Evolutionary conservation across 2,113 vertebrate genomes (phyloP), one percentile per base, ranked within the genome.

Genomic region (Heterotis niloticus): DNA sequence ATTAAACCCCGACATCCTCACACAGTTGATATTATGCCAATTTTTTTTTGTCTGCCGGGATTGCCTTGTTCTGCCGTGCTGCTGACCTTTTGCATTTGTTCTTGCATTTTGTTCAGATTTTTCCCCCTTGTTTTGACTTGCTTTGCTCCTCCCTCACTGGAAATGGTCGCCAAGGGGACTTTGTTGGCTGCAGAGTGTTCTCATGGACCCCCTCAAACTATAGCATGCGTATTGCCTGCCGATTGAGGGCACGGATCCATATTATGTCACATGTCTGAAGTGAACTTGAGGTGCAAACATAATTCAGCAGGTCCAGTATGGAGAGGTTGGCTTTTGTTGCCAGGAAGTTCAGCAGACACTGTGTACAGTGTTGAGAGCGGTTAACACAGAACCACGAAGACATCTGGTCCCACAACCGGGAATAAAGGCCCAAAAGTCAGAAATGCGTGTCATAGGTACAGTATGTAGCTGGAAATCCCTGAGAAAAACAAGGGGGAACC

Each of bases 401-500:
- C 28, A 26, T 68, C 14, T 20, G 17, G 24, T 68, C 16, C 14
- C 9, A 68, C 66, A 29, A 28, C 14, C 16, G 29, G 26, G 13
- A 16, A 24, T 24, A 17, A 20, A 62, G 14, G 13, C 59, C 59
- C 14, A 4, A 68, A 28, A 68, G 24, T 29, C 7, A 68, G 5
- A 7, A 28, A 16, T 29, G 26, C 28, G 7, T 68, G 26, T 24
- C 23, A 5, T 14, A 26, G 66, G 18, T 23, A n/a, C n/a, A n/a
- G n/a, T n/a, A 78, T 54, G 65, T 59, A 69, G 74, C 29, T 44
- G 20, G 44, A 71, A 60, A 64, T 82, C 79, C 81, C 81, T 82
- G 79, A 85, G 82, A 80, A 77, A 28, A 20, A 64, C 65, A 64
- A 80, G 78, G 26, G 18, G 7, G 65, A n/a, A 57, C 57, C 29